These are phyloP conservation scores for Colistium nudipinnis DNA, from an alignment of 2,113 vertebrate species.

Conservation along the genomic window DNA sequence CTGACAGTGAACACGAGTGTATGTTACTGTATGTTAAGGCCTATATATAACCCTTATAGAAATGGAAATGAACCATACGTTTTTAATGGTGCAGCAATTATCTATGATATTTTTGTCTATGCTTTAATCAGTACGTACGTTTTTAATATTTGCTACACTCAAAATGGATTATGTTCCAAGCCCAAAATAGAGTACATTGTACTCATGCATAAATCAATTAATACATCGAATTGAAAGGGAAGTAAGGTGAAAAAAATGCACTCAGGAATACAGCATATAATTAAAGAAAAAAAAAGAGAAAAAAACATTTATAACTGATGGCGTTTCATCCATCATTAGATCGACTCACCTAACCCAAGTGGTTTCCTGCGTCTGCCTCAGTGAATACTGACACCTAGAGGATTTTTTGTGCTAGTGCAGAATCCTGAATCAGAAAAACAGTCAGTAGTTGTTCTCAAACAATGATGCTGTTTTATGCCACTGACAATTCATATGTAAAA, in stretches of 20 bases:
- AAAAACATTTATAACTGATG: not conserved
- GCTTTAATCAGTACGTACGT: constrained; percentile 24
- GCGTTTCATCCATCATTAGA: not conserved
- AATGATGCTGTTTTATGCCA: not conserved
- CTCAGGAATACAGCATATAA: not conserved
- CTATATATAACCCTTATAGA: constrained; percentile 12
- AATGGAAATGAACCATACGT: constrained; percentile 34
- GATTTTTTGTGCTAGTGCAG: constrained; percentile 40
- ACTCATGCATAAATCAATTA: not conserved
- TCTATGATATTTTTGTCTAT: constrained; percentile 19
- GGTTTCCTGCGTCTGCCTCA: not conserved
- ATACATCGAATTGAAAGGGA: too few species aligned
- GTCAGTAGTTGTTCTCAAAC: not conserved
- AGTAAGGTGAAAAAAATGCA: not conserved
- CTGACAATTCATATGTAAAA: not conserved
- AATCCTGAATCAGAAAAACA: not conserved
- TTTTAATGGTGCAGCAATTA: constrained; percentile 9
- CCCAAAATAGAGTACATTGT: not conserved
- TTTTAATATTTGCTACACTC: not conserved
- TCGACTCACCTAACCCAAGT: not conserved
- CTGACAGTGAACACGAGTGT: constrained; percentile 22
- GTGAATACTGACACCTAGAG: constrained; percentile 64
- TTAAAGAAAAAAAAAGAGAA: not conserved
- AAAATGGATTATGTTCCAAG: not conserved
- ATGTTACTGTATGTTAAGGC: constrained; percentile 25